A percentile compares a stretch with the other conserved stretches of the same genome.
Conservation (phyloP, 2,888 invertebrate genomes). For the Melanotus villosus region DNA sequence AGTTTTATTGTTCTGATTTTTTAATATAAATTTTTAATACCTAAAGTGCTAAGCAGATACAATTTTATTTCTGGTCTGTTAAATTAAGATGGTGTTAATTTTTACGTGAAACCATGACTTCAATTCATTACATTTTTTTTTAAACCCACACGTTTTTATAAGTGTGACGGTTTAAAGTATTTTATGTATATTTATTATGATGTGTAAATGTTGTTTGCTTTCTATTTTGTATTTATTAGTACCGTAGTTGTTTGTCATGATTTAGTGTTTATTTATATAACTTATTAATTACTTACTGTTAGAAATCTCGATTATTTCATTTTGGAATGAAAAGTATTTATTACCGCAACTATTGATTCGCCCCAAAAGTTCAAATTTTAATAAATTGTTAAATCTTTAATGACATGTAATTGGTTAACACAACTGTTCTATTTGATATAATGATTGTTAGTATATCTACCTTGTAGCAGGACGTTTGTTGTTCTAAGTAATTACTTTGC, state of each 20-base stretch:
- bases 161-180: conserved; percentile 34
- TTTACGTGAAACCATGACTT: conserved; percentile 28
- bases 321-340: background rate
- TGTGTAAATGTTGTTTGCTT: conserved; percentile 63
- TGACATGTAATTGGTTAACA: conserved; percentile 13
- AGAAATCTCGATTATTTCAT: conserved; percentile 8
- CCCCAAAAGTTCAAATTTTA: conserved; percentile 20
- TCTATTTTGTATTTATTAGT: conserved; percentile 49
- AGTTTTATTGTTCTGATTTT: background rate
- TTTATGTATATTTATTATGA: conserved; percentile 46
- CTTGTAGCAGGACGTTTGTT: conserved; percentile 16
- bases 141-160: background rate
- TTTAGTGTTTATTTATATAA: conserved; percentile 51
- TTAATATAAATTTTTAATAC: conserved; percentile 3
- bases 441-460: conserved; percentile 6
- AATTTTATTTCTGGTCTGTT: conserved; percentile 38
- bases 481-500: conserved; percentile 25
- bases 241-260: conserved; percentile 47
- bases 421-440: conserved; percentile 11
- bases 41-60: conserved; percentile 4
- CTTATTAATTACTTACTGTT: conserved; percentile 50
- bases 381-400: conserved; percentile 9
- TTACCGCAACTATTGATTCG: background rate
- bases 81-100: conserved; percentile 45
- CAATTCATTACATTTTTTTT: conserved; percentile 1